phyloP scores from a whole-genome alignment of 1,140 invertebrate genomes.

The Holotrichia oblita region DNA sequence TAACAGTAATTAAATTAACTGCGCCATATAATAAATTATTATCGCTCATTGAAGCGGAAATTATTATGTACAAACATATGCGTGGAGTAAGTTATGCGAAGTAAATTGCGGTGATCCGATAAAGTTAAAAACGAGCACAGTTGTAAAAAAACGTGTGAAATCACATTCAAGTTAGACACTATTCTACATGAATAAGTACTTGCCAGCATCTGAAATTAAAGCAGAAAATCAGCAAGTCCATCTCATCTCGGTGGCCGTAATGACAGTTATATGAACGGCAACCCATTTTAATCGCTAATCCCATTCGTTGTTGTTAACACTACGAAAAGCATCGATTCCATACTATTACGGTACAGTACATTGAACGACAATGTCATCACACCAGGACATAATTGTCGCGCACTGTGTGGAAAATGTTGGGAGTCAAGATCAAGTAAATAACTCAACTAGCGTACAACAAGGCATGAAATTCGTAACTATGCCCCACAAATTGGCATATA shows the following conservation, averaged over 20 bases:
- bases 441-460: too few relatives aligned
- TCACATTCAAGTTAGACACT: background rate
- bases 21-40: background rate
- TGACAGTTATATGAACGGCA: slow-evolving; percentile 23
- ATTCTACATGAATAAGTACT: slow-evolving; percentile 6
- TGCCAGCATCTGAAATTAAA: slow-evolving; percentile 28
- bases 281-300: background rate
- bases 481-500: background rate
- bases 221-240: slow-evolving; percentile 23
- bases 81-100: background rate
- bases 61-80: background rate
- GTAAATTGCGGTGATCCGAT: background rate
- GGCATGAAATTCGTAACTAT: background rate
- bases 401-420: background rate
- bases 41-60: background rate
- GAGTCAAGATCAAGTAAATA: background rate
- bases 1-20: slow-evolving; percentile 19
- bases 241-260: slow-evolving; percentile 2
- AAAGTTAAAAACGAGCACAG: background rate
- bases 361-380: slow-evolving; percentile 18
- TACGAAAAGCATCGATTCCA: background rate
- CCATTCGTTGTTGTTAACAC: background rate
- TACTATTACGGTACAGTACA: slow-evolving; percentile 19
- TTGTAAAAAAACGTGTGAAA: background rate
- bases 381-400: background rate